phyloP scores from a whole-genome alignment of 2,888 invertebrate species.

The Balanococcus diminutus region DNA sequence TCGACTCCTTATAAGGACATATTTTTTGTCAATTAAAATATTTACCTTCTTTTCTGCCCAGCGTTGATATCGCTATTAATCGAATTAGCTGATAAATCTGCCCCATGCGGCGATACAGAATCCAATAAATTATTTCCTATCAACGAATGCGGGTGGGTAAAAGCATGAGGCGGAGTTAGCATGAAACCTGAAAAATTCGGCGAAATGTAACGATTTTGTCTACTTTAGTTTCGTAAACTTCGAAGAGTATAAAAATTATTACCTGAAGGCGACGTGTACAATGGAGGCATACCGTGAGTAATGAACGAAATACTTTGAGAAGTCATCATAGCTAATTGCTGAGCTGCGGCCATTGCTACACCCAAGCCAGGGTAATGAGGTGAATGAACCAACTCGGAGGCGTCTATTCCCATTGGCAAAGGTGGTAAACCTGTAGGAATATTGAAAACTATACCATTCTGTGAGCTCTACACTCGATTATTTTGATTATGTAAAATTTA shows the following conservation, averaged over 20 bases:
- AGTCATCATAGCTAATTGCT: conserved; percentile 65
- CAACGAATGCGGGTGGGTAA: conserved; percentile 58
- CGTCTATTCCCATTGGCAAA: conserved; percentile 59
- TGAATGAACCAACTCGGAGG: conserved; percentile 32
- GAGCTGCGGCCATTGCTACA: conserved; percentile 63
- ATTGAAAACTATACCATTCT: not conserved
- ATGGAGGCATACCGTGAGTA: conserved; percentile 64
- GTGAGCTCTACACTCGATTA: not conserved
- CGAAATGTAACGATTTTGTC: not conserved
- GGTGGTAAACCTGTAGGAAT: conserved; percentile 57
- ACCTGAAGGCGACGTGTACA: conserved; percentile 61
- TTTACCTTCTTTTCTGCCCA: not conserved
- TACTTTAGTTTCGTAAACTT: conserved; percentile 48
- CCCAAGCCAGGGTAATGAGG: conserved; percentile 61
- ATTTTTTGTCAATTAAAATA: no score
- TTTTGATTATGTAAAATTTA: no score
- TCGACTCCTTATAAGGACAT: no score
- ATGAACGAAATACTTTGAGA: conserved; percentile 64
- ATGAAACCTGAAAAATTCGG: conserved; percentile 61
- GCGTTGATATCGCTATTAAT: not conserved
- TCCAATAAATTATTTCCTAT: conserved; percentile 59
- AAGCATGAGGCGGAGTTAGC: conserved; percentile 62
- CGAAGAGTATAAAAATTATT: conserved; percentile 58
- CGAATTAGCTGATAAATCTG: not conserved
- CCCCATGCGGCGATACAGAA: conserved; percentile 22